These are phyloP conservation scores for Drosophila dunni DNA, from an alignment of 1,140 invertebrate species.

Conservation along the genomic window DNA sequence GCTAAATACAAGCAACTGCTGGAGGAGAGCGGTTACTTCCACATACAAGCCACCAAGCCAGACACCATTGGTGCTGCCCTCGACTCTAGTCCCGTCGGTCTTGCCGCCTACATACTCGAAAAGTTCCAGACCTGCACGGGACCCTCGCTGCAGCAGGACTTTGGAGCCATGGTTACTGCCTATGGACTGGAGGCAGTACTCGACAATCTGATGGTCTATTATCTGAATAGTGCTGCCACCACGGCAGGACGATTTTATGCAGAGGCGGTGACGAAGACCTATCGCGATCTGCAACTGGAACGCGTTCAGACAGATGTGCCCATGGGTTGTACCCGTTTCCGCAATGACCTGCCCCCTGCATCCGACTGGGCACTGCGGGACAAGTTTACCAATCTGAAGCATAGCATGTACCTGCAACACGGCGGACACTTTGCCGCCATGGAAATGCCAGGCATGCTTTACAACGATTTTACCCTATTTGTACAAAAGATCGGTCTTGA, in stretches of 20 bases:
- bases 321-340: slow-evolving; percentile 88
- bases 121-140: slow-evolving; percentile 93
- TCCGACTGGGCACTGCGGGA: slow-evolving; percentile 87
- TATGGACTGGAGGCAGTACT: slow-evolving; percentile 90
- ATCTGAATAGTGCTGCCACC: slow-evolving; percentile 90
- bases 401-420: slow-evolving; percentile 86
- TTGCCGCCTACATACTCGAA: slow-evolving; percentile 93
- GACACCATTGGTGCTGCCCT: slow-evolving; percentile 92
- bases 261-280: slow-evolving; percentile 86
- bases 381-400: slow-evolving; percentile 88
- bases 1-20: slow-evolving; percentile 86
- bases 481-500: slow-evolving; percentile 51
- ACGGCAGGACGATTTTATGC: slow-evolving; percentile 91
- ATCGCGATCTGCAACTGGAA: slow-evolving; percentile 85
- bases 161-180: slow-evolving; percentile 86
- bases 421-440: slow-evolving; percentile 95
- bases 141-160: slow-evolving; percentile 89
- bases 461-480: slow-evolving; percentile 87
- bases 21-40: slow-evolving; percentile 91
- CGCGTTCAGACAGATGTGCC: slow-evolving; percentile 88
- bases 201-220: slow-evolving; percentile 96
- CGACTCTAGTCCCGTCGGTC: slow-evolving; percentile 88
- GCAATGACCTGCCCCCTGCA: slow-evolving; percentile 87
- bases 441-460: slow-evolving; percentile 90
- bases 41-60: slow-evolving; percentile 95